Conservation (phyloP, 1,140 invertebrate genomes). For the Drosophila micromelanica region DNA sequence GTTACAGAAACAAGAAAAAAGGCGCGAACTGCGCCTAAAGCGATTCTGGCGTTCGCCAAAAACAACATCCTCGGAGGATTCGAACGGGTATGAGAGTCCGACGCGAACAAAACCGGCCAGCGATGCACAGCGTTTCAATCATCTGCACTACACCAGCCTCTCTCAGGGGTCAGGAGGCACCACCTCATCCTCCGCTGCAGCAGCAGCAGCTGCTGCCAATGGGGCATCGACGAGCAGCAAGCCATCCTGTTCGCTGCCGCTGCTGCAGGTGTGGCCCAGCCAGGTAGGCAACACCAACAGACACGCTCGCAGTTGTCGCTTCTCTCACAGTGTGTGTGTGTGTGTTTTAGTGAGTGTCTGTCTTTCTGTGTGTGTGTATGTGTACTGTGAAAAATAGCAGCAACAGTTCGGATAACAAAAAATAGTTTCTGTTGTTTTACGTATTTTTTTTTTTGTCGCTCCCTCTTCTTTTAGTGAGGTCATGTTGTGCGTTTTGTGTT, state of each 20-base stretch:
- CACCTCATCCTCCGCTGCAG: conserved; percentile 53
- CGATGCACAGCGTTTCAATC: conserved; percentile 81
- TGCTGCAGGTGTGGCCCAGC: conserved; percentile 88
- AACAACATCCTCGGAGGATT: conserved; percentile 84
- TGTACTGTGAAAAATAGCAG: conserved; percentile 6
- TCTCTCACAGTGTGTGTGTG: conserved; percentile 12
- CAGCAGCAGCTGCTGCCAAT: conserved; percentile 18
- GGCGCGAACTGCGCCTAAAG: conserved; percentile 85
- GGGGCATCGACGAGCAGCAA: conserved; percentile 64
- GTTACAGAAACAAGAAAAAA: conserved; percentile 85
- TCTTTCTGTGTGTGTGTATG: neutral
- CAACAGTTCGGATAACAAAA: conserved; percentile 15
- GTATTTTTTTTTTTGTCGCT: conserved; percentile 6
- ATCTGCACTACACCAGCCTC: conserved; percentile 80
- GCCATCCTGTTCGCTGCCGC: conserved; percentile 86
- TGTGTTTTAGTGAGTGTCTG: conserved; percentile 2
- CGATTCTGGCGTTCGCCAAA: conserved; percentile 85
- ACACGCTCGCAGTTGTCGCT: conserved; percentile 29
- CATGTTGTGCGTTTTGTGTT: conserved; percentile 68
- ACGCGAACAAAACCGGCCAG: conserved; percentile 73
- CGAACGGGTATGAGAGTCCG: conserved; percentile 83
- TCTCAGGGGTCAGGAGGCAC: conserved; percentile 77
- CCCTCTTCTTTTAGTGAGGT: conserved; percentile 18
- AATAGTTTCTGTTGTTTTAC: conserved; percentile 32
- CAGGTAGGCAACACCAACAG: conserved; percentile 66